These are phyloP conservation scores for Anthopleura xanthogrammica DNA, from an alignment of 92 coral and sea anemone genomes.

Conservation along the genomic window DNA sequence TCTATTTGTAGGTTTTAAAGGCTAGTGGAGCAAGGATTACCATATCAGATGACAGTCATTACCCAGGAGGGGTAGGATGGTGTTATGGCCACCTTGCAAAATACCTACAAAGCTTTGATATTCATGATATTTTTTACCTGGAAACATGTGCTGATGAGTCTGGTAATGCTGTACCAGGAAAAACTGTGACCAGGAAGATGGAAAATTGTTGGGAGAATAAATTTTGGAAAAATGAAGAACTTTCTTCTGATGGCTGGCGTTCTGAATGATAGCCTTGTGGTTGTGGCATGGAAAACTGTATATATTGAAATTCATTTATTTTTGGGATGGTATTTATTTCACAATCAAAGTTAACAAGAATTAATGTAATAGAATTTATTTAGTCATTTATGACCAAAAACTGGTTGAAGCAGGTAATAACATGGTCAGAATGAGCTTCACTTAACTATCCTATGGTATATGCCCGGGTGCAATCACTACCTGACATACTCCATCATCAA, in stretches of 20 bases:
- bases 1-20: slow-evolving; percentile 13
- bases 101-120: slow-evolving; percentile 31
- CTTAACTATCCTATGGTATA: too few relatives aligned
- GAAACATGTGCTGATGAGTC: slow-evolving; percentile 26
- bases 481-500: too few relatives aligned
- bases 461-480: too few relatives aligned
- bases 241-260: background rate
- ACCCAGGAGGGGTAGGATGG: slow-evolving; percentile 69
- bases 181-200: slow-evolving; percentile 42
- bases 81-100: slow-evolving; percentile 49
- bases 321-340: background rate
- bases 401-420: too few relatives aligned
- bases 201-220: slow-evolving; percentile 46
- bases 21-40: slow-evolving; percentile 57
- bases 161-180: background rate
- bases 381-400: background rate
- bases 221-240: slow-evolving; percentile 46
- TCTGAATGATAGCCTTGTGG: background rate
- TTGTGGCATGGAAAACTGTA: background rate
- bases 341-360: background rate
- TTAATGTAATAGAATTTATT: background rate
- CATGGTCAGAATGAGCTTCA: background rate
- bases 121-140: slow-evolving; percentile 51
- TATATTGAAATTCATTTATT: background rate
- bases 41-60: slow-evolving; percentile 63